These are phyloP conservation scores for Onychomys leucogaster DNA, from an alignment of 2,797 vertebrate genomes.

Conservation along the genomic window DNA sequence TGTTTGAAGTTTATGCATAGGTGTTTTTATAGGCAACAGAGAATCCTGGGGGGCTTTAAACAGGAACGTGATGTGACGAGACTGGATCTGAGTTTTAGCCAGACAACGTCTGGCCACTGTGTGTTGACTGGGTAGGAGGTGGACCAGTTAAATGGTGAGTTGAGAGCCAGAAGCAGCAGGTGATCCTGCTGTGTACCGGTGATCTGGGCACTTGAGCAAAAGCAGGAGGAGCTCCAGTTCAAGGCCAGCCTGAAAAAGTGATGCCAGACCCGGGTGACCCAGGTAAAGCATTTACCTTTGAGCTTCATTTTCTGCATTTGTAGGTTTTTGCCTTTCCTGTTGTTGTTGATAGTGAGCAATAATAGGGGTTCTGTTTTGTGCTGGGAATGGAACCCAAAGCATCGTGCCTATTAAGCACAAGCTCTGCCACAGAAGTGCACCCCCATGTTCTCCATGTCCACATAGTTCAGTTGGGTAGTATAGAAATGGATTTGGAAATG, in stretches of 20 bases:
- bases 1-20: not conserved
- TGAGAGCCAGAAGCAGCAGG: not conserved
- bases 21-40: not conserved
- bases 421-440: not conserved
- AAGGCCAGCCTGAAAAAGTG: not conserved
- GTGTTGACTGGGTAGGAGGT: not conserved
- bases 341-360: not conserved
- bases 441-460: not conserved
- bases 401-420: too few relatives aligned
- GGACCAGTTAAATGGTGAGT: not conserved
- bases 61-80: not conserved
- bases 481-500: constrained; percentile 45
- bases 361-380: not conserved
- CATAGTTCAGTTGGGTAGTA: not conserved
- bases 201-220: not conserved
- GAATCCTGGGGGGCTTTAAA: not conserved
- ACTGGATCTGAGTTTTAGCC: not conserved
- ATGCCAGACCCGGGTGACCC: not conserved
- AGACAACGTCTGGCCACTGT: not conserved
- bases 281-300: not conserved
- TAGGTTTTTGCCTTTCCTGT: not conserved
- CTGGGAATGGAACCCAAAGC: not conserved
- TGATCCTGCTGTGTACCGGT: not conserved
- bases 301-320: not conserved
- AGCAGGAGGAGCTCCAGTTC: not conserved